phyloP scores from a whole-genome alignment of 1,140 invertebrate genomes.

The Andrena cerasifolii region DNA sequence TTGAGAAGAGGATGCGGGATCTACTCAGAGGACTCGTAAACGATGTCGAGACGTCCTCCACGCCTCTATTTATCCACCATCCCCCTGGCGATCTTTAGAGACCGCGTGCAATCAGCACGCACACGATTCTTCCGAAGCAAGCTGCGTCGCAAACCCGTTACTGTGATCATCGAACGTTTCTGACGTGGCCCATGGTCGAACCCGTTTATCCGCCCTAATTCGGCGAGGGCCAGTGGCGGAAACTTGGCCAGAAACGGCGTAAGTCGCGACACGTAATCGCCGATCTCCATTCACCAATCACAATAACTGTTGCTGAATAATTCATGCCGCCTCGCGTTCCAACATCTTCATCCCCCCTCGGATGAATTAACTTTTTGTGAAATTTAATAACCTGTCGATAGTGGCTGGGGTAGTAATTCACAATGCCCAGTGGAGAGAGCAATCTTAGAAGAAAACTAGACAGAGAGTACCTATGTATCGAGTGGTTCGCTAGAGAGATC shows the following conservation, averaged over 20 bases:
- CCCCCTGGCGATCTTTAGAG: background rate
- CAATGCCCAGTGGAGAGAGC: slow-evolving; percentile 17
- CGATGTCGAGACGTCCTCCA: background rate
- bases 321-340: slow-evolving; percentile 39
- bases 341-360: slow-evolving; percentile 44
- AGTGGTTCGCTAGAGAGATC: slow-evolving; percentile 14
- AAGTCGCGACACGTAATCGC: slow-evolving; percentile 3
- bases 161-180: slow-evolving; percentile 1
- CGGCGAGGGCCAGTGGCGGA: background rate
- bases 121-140: background rate
- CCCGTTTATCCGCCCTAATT: slow-evolving; percentile 2
- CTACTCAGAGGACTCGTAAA: background rate
- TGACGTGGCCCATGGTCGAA: too few relatives aligned
- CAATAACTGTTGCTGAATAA: slow-evolving; percentile 41
- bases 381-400: too few relatives aligned
- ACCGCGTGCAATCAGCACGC: background rate
- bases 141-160: background rate
- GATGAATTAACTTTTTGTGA: slow-evolving; percentile 34
- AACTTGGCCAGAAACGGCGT: background rate
- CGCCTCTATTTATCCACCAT: background rate
- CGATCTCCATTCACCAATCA: slow-evolving; percentile 6
- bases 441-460: slow-evolving; percentile 14
- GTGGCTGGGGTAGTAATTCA: slow-evolving; percentile 37
- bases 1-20: background rate
- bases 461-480: slow-evolving; percentile 13